phyloP scores from a whole-genome alignment of 2,113 vertebrate genomes.

The Tragelaphus strepsiceros region DNA sequence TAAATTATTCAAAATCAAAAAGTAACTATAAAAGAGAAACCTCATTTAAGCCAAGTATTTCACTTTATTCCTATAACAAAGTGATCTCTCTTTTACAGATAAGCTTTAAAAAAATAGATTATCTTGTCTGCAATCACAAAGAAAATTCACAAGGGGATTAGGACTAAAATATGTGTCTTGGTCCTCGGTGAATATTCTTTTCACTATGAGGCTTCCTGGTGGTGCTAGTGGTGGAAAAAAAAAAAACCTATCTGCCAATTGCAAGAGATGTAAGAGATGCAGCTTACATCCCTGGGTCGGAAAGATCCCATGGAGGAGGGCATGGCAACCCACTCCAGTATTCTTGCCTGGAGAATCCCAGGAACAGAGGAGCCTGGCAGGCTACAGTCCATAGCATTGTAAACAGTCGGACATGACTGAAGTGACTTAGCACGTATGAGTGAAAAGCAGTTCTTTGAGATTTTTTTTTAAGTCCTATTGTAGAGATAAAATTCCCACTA shows the following conservation, averaged over 20 bases:
- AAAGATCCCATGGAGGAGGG: neutral
- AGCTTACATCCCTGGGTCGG: neutral
- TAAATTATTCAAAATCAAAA: neutral
- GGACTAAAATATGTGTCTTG: neutral
- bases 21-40: neutral
- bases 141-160: constrained; percentile 22
- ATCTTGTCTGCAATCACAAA: neutral
- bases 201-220: neutral
- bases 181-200: neutral
- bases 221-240: neutral
- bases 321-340: neutral
- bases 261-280: neutral
- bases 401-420: neutral
- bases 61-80: neutral
- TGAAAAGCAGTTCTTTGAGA: neutral
- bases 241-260: neutral
- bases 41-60: neutral
- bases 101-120: neutral
- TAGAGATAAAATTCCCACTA: neutral
- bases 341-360: neutral
- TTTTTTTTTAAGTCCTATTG: neutral
- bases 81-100: neutral
- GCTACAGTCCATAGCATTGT: neutral
- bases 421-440: neutral
- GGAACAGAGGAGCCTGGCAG: neutral